Evolutionary conservation across 2,113 vertebrate species (phyloP), one percentile per base, ranked within the genome.

Genomic region (Colaptes auratus): DNA sequence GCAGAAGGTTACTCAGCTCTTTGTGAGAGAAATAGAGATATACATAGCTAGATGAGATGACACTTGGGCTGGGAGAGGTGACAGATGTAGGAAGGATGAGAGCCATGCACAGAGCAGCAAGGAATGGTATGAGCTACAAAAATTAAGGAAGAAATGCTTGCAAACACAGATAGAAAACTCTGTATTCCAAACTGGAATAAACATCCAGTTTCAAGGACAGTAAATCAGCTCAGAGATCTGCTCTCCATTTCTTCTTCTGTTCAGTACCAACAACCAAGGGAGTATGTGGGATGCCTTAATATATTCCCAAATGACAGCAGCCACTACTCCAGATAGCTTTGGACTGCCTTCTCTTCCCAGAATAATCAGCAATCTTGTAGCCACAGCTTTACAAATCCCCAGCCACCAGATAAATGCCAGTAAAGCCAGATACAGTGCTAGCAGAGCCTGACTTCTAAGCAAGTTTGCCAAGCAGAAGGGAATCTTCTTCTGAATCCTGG

Each of bases 301-400:
- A 88, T 91, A 94, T 56, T 90, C 90, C 65, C 76, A 90, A 71
- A 42, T n/a, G 72, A 80, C 52, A 81, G 35, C 46, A 90, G 53
- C 73, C 46, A 28, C n/a, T 80, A 59, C 48, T 81, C 42, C 88
- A 91, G 52, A 35, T 77, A 90, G 75, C 56, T 77, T 63, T 71
- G 72, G 78, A 50, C 67, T 79, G 74, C 75, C 59, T 85, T 50
- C 44, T 66, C 67, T 80, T 88, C 76, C 48, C 76, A 46, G 31
- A 6, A 14, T 28, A 82, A 90, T 77, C 60, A 67, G 60, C 28
- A 86, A 53, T 86, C 65, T 39, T 82, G 60, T 3, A 92, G 72
- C 58, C 69, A 92, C 23, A 90, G 72, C 31, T 90, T 81, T 75
- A 92, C 79, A 96, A 91, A 93, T 61, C 76, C 84, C 82, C 87